Conservation (phyloP, 1,140 invertebrate genomes). For the Drusus annulatus region DNA sequence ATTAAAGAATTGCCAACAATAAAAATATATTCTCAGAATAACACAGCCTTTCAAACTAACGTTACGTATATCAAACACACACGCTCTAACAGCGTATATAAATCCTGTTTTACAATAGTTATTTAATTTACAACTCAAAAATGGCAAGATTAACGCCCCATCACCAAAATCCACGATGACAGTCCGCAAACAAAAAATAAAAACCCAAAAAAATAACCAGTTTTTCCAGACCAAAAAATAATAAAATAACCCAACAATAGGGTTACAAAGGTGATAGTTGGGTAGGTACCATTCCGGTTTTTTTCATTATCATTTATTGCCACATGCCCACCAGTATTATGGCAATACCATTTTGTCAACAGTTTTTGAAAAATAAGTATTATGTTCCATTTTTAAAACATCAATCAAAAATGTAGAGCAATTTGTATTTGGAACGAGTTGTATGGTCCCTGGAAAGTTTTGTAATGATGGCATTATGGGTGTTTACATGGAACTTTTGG, state of each 20-base stretch:
- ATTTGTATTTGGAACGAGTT: conserved; percentile 28
- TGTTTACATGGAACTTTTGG: not conserved
- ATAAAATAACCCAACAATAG: conserved; percentile 34
- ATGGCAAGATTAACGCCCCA: conserved; percentile 13
- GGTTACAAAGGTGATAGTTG: conserved; percentile 37
- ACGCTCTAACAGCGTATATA: too few species aligned
- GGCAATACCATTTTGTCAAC: conserved; percentile 53
- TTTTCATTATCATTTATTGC: conserved; percentile 9
- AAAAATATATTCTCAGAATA: too few species aligned
- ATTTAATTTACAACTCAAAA: not conserved
- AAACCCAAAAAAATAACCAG: not conserved
- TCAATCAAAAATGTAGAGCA: conserved; percentile 49
- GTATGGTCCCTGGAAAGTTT: not conserved
- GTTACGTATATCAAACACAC: too few species aligned
- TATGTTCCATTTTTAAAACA: conserved; percentile 45
- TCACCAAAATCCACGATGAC: conserved; percentile 45
- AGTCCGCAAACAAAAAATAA: conserved; percentile 47
- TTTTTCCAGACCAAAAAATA: conserved; percentile 27
- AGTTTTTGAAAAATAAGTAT: conserved; percentile 31
- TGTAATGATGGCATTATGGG: conserved; percentile 6
- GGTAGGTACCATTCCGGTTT: conserved; percentile 29
- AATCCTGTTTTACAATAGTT: too few species aligned
- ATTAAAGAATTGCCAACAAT: too few species aligned
- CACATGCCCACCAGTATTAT: conserved; percentile 52
- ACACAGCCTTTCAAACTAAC: too few species aligned